Conservation (phyloP, 37 sponge, comb jelly and placozoan genomes). For the Aplysina aerophoba region DNA sequence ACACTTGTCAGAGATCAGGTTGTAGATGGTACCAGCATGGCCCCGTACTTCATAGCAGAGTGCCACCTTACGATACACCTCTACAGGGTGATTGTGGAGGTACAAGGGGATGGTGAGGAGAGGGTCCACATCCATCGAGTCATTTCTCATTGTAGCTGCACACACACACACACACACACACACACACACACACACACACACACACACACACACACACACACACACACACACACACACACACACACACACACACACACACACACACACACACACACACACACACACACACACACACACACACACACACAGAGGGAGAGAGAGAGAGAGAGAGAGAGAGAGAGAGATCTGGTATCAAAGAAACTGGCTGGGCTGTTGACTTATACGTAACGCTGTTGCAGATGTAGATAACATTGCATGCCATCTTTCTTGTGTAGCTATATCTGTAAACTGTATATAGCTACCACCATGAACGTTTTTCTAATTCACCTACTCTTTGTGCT, state of each 20-base stretch:
- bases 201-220: constrained; percentile 42
- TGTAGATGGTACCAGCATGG: constrained; percentile 28
- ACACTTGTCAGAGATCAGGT: constrained; percentile 69
- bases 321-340: constrained; percentile 40
- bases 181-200: neutral
- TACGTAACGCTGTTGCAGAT: no score
- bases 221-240: constrained; percentile 45
- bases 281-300: constrained; percentile 24
- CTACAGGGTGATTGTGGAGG: neutral
- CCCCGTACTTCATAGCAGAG: constrained; percentile 81
- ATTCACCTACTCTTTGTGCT: no score
- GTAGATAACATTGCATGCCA: no score
- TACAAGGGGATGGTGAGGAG: constrained; percentile 5
- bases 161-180: no score
- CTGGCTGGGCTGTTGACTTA: no score
- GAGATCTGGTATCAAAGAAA: no score
- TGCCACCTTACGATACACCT: neutral
- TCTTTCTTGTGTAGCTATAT: no score
- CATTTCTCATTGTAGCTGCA: constrained; percentile 31
- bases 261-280: constrained; percentile 43
- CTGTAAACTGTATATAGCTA: no score
- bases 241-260: constrained; percentile 43
- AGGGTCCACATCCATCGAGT: neutral
- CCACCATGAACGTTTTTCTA: no score
- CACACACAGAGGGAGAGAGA: constrained; percentile 19